Base-by-base conservation (phyloP, 2,888 invertebrate genomes). In the Thereva unica region DNA sequence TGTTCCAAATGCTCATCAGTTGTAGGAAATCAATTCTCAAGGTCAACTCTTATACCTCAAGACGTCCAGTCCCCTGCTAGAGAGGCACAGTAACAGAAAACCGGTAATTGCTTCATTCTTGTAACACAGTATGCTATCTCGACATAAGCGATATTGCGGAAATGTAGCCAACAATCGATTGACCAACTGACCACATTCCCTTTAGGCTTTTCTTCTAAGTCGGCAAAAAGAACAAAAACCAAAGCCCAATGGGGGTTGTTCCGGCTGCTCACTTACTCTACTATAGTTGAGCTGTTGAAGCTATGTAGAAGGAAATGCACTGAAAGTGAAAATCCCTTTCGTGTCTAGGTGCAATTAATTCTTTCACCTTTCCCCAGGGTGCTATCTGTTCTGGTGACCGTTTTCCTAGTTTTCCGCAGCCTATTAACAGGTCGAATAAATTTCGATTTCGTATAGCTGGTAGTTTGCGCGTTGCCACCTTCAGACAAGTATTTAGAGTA, bases 1-100 rank as follows among this genome's bases (percentile, higher is more conserved):
- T 79, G 79, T 55, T 78, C 79, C 10, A 79, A 79, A 69, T 80
- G 79, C 57, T 76, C 78, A 69, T 23, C 23, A 23, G 23, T 23
- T 23, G 23, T 23, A 23, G 23, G 23, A 23, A 23, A 23, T 23
- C 23, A 23, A 23, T 23, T 23, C 23, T 23, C 23, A 23, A 23
- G 23, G 23, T 2, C 23, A 23, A 23, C 23, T 23, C 23, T 23
- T 23, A 23, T 23, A 2, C 23, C 23, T 23, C 23, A 23, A 23
- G 23, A 23, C 23, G 23, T 23, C 23, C 23, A 23, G 23, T 23
- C 23, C 23, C 1, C 23, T 23, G 23, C 23, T 23, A 23, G 23
- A 23, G 23, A 23, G 23, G 23, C 23, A 23, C 23, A 23, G 2
- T 23, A 23, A 23, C 8, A 56, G 37, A 50, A 50, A 37, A 42